phyloP scores from a whole-genome alignment of 2,797 vertebrate genomes.

The Sphaeramia orbicularis region DNA sequence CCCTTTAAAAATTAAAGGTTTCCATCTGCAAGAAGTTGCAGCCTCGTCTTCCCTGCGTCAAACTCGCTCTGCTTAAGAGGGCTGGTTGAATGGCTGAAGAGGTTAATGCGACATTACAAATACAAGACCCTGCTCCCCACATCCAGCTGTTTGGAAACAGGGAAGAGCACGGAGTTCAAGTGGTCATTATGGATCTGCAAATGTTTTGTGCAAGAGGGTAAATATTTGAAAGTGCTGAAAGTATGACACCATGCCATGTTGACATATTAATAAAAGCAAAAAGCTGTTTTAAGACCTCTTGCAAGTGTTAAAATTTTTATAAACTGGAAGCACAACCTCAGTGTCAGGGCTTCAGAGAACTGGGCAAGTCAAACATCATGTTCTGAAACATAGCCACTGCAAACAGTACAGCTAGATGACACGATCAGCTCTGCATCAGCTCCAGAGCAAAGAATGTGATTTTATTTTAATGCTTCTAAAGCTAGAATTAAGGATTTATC shows the following conservation, averaged over 20 bases:
- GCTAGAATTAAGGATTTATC: not conserved
- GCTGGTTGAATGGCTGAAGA: constrained; percentile 79
- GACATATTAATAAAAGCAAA: constrained; percentile 83
- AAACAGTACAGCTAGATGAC: constrained; percentile 63
- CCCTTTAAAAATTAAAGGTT: constrained; percentile 86
- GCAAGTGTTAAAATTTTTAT: constrained; percentile 74
- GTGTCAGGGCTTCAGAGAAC: constrained; percentile 64
- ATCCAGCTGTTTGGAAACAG: constrained; percentile 70
- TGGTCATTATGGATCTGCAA: constrained; percentile 77
- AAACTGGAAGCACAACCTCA: constrained; percentile 45
- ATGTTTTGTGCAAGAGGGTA: constrained; percentile 65
- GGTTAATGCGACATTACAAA: constrained; percentile 81
- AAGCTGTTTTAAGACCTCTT: constrained; percentile 75
- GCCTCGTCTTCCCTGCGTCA: constrained; percentile 61
- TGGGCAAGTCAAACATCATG: constrained; percentile 71
- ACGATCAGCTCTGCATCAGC: constrained; percentile 18
- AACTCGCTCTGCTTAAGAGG: constrained; percentile 61
- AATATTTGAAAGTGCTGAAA: constrained; percentile 75
- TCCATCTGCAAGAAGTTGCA: constrained; percentile 75
- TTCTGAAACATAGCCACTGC: constrained; percentile 75
- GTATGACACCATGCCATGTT: constrained; percentile 67
- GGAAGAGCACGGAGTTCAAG: constrained; percentile 78
- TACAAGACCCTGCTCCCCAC: constrained; percentile 60
- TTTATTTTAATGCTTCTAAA: constrained; percentile 3
- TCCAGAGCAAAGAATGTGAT: constrained; percentile 8